Base-by-base conservation (phyloP, 2,888 invertebrate species). In the Ischnus inquisitorius region DNA sequence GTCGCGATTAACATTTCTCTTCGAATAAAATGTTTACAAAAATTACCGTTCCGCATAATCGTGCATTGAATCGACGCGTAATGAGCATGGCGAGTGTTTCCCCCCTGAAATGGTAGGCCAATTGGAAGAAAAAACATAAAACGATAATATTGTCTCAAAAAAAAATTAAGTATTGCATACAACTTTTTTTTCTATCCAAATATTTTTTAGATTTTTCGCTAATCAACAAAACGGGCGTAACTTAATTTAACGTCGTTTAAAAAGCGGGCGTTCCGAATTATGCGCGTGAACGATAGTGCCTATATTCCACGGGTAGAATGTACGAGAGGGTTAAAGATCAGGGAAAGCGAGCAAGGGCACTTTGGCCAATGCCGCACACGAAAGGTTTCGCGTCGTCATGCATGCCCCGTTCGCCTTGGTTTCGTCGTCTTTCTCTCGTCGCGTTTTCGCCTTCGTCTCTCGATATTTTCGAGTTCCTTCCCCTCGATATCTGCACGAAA, bases 261-360 rank as follows among this genome's bases (percentile, higher is more conserved):
- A 16, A 60, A 39, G 28, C 22, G 67, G 14, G 4, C 4, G 34
- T 34, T 34, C 19, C 3, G 25, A 2, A 3, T 22, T 3, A 14
- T 25, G 22, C 14, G 22, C 43, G 22, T 60, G 28, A 14, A 14
- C 14, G 14, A 60, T 14, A 60, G 22, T 57, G 4, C 22, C 57
- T 14, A n/a, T 62, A 62, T 43, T 28, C n/a, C 3, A 22, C 62
- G 60, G 16, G 8, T 64, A 64, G 19, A 22, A 22, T 72, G 43
- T 34, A 72, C 48, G 65, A 54, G 76, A 72, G 67, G 85, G 88
- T 87, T 87, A 89, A 89, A 89, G 88, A 88, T 90, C 89, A 89
- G 89, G 87, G 85, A 87, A 87, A 87, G 86, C 87, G 85, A 88
- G 88, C 84, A 84, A 22, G 86, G 88, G 88, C 87, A 89, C 89